Percentiles rank a stretch among this genome's conserved stretches.
phyloP scores from a whole-genome alignment of 2,113 vertebrate genomes.

The Coreoperca whiteheadi region DNA sequence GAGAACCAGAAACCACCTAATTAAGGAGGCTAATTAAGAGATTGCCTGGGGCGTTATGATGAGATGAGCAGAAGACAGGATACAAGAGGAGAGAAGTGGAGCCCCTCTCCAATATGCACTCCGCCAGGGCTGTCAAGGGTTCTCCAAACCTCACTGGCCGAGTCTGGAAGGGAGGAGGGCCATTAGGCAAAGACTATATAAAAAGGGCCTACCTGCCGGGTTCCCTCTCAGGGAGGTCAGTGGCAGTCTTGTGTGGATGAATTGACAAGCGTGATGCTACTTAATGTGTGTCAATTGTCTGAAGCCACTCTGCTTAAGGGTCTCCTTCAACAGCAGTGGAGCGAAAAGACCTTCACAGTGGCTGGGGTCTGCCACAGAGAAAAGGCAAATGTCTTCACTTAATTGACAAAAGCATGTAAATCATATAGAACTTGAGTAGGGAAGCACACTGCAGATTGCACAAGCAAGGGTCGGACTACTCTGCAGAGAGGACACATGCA shows the following conservation, averaged over 20 bases:
- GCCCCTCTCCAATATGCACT: constrained; percentile 49
- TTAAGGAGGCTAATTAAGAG: constrained; percentile 77
- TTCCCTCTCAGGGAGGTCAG: constrained; percentile 58
- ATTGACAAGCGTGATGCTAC: constrained; percentile 53
- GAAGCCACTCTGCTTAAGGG: constrained; percentile 55
- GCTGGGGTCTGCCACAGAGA: constrained; percentile 28
- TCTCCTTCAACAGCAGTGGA: constrained; percentile 58
- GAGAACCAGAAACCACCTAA: constrained; percentile 67
- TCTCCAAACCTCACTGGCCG: constrained; percentile 63
- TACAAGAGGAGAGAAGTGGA: constrained; percentile 63
- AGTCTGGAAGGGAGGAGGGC: constrained; percentile 63
- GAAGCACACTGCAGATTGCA: constrained; percentile 16
- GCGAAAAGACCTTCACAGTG: constrained; percentile 31
- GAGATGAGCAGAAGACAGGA: constrained; percentile 53
- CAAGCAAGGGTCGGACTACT: neutral
- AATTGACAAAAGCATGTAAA: constrained; percentile 51
- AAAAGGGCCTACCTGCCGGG: constrained; percentile 64
- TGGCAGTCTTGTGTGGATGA: constrained; percentile 50
- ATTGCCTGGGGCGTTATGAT: constrained; percentile 62
- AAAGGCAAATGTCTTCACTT: constrained; percentile 41
- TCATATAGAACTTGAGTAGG: constrained; percentile 35
- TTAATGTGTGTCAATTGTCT: constrained; percentile 62
- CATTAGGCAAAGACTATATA: constrained; percentile 59
- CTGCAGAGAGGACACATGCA: constrained; percentile 18
- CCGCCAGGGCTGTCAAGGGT: constrained; percentile 66